Percentiles rank a stretch among this genome's conserved stretches.
Evolutionary conservation across 2,888 invertebrate species (phyloP).

Genomic region (Sussaba pulchella): DNA sequence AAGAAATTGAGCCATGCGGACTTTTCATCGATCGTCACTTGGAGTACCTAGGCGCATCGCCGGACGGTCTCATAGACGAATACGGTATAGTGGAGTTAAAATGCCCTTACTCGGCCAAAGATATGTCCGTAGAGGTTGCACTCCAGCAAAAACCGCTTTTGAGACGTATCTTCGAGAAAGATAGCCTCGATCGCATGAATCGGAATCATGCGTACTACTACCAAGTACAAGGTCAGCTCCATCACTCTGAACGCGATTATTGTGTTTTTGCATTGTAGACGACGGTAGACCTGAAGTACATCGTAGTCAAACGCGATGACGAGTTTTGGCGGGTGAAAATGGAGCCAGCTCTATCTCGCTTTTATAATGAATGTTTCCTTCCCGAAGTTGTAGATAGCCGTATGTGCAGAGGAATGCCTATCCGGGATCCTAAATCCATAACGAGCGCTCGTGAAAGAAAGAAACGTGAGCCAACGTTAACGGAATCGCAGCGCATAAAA

Average conservation of each 20-base stretch:
- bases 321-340: constrained; percentile 61
- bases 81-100: constrained; percentile 71
- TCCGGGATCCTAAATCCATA: constrained; percentile 53
- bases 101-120: constrained; percentile 64
- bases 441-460: constrained; percentile 41
- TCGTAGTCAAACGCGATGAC: constrained; percentile 53
- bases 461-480: background rate
- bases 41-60: constrained; percentile 69
- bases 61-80: constrained; percentile 69
- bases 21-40: constrained; percentile 71
- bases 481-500: too few species aligned
- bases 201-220: constrained; percentile 65
- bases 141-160: constrained; percentile 27
- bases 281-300: constrained; percentile 36
- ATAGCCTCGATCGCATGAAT: constrained; percentile 53
- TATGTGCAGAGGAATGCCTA: constrained; percentile 22
- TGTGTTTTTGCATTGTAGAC: constrained; percentile 56
- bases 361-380: constrained; percentile 57
- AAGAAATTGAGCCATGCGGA: constrained; percentile 67
- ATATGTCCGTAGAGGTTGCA: constrained; percentile 59
- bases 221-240: constrained; percentile 70
- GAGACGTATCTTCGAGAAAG: constrained; percentile 37
- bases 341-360: constrained; percentile 33
- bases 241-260: constrained; percentile 13
- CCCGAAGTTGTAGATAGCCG: constrained; percentile 63